Percentiles rank a stretch among this genome's conserved stretches.
phyloP scores from a whole-genome alignment of 2,113 vertebrate species.

The Anolis carolinensis region DNA sequence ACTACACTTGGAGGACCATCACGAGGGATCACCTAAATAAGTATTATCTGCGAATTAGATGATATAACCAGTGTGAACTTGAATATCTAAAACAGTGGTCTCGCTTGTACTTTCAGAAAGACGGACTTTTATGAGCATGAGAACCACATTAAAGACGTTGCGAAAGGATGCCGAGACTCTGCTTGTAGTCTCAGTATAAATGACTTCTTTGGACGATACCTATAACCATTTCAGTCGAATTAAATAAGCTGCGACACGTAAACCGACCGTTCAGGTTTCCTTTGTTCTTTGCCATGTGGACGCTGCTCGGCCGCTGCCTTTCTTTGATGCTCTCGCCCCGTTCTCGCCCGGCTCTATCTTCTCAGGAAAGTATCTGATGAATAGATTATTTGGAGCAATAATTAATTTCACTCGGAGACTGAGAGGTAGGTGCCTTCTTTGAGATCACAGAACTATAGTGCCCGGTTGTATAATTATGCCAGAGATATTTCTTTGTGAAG shows the following conservation, averaged over 20 bases:
- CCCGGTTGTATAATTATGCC: conserved; percentile 34
- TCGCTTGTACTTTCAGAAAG: neutral
- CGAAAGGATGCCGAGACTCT: neutral
- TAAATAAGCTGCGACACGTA: neutral
- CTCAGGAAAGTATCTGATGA: conserved; percentile 45
- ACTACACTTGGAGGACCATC: too few relatives aligned
- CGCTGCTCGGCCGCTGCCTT: conserved; percentile 62
- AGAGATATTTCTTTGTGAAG: conserved; percentile 28
- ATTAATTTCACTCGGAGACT: conserved; percentile 49
- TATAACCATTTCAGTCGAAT: neutral
- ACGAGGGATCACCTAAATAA: too few relatives aligned
- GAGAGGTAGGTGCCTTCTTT: conserved; percentile 20
- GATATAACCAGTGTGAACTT: neutral
- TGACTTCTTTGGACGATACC: neutral
- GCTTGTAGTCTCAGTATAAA: neutral
- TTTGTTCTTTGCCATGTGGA: conserved; percentile 61
- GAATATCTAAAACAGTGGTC: too few relatives aligned
- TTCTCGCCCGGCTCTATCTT: conserved; percentile 49
- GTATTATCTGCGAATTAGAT: too few relatives aligned
- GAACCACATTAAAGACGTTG: neutral
- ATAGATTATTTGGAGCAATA: conserved; percentile 52
- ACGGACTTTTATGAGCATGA: neutral
- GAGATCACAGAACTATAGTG: conserved; percentile 35
- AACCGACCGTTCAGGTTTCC: conserved; percentile 43
- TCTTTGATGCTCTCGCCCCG: conserved; percentile 59